Conservation (phyloP, 2,888 invertebrate species). For the Synanthedon tipuliformis region DNA sequence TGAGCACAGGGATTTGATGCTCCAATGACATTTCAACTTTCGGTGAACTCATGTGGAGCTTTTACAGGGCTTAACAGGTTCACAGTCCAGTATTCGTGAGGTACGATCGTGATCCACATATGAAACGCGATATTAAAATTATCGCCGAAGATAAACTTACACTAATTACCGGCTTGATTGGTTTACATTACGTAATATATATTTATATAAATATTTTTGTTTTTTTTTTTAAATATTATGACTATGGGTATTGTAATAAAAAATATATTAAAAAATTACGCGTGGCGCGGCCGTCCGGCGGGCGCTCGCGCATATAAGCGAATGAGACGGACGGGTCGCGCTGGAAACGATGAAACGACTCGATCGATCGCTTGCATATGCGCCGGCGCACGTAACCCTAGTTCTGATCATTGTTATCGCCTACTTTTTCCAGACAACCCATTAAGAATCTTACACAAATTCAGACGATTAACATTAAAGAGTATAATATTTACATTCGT, state of each 20-base stretch:
- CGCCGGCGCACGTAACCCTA: constrained; percentile 2
- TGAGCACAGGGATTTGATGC: constrained; percentile 51
- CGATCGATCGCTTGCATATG: neutral
- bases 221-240: constrained; percentile 5
- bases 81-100: constrained; percentile 28
- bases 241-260: constrained; percentile 18
- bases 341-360: neutral
- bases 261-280: constrained; percentile 1
- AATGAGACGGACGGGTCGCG: neutral
- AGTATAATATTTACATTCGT: too few species aligned
- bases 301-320: constrained; percentile 29
- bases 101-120: constrained; percentile 25
- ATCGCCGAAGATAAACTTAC: neutral
- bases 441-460: too few species aligned
- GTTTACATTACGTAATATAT: neutral
- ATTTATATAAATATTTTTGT: neutral
- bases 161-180: neutral
- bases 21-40: constrained; percentile 57
- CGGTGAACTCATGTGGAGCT: constrained; percentile 40
- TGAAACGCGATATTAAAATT: neutral
- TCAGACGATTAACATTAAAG: too few species aligned
- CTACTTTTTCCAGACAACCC: too few species aligned
- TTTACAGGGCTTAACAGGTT: constrained; percentile 14
- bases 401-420: constrained; percentile 3
- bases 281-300: constrained; percentile 39